Conservation (phyloP, 2,113 vertebrate genomes). For the Burhinus bistriatus region DNA sequence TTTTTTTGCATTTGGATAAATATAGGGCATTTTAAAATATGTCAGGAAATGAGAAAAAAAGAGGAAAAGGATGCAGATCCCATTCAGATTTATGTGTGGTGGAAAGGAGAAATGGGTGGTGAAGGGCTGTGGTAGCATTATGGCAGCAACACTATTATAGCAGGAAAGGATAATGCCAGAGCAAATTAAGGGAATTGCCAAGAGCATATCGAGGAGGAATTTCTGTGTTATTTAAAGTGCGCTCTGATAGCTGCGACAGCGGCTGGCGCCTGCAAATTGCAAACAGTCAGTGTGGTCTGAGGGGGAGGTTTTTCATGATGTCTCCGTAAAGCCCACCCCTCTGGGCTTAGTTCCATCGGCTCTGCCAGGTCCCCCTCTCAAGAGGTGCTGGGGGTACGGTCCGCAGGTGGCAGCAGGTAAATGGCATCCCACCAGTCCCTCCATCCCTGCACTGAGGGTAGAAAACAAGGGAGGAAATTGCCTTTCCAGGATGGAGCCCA, state of each 20-base stretch:
- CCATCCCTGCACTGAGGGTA: not conserved
- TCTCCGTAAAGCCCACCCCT: not conserved
- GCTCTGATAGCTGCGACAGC: not conserved
- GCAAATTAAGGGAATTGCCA: not conserved
- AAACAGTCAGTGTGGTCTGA: not conserved
- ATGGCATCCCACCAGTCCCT: not conserved
- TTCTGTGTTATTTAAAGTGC: not conserved
- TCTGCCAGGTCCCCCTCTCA: not conserved
- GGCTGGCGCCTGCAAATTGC: not conserved
- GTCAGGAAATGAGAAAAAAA: not conserved
- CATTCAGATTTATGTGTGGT: accelerated
- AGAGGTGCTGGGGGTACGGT: not conserved
- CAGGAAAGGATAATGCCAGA: not conserved
- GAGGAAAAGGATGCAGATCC: not conserved
- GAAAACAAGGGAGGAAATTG: not conserved
- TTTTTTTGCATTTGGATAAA: not conserved
- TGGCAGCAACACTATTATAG: accelerated
- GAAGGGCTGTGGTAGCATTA: not conserved
- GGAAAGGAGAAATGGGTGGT: not conserved
- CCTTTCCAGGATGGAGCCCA: not conserved
- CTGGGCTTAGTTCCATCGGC: not conserved
- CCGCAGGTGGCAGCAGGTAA: not conserved
- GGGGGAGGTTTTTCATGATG: accelerated
- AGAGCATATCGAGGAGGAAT: not conserved
- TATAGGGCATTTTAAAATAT: accelerated